These are phyloP conservation scores for Balaeniceps rex DNA, from an alignment of 2,113 vertebrate genomes.

Conservation along the genomic window DNA sequence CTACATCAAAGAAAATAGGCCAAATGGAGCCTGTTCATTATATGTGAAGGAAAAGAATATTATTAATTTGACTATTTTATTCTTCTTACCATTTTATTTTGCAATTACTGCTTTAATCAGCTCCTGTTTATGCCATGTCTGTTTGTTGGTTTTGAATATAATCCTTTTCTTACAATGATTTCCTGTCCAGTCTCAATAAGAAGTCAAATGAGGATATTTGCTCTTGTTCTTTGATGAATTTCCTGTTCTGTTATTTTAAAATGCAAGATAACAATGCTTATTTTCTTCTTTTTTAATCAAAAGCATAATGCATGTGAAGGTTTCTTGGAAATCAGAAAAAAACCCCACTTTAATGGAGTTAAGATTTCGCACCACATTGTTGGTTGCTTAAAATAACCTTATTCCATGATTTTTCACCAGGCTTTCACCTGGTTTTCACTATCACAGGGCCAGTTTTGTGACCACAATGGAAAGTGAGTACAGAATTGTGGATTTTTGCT, in stretches of 20 bases:
- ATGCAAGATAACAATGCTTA: neutral
- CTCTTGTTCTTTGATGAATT: neutral
- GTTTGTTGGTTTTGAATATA: neutral
- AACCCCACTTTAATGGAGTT: neutral
- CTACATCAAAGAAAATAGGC: neutral
- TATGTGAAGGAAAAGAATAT: neutral
- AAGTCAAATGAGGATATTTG: neutral
- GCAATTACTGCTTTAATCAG: slow-evolving; percentile 11
- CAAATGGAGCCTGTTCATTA: neutral
- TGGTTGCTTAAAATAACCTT: neutral
- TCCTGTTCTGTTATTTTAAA: neutral
- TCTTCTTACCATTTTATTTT: neutral
- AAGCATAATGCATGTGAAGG: neutral
- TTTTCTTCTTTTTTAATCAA: neutral
- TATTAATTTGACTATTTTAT: neutral
- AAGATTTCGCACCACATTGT: neutral
- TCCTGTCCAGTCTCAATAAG: neutral
- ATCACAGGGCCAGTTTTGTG: neutral
- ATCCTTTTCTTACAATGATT: neutral
- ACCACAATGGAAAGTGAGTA: neutral
- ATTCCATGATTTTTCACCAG: neutral
- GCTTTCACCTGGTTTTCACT: neutral
- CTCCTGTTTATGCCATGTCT: neutral
- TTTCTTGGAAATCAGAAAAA: neutral
- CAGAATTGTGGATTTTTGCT: neutral